Evolutionary conservation across 2,888 invertebrate species (phyloP), one percentile per base, ranked within the genome.

Genomic region (Oscheius sp.): DNA sequence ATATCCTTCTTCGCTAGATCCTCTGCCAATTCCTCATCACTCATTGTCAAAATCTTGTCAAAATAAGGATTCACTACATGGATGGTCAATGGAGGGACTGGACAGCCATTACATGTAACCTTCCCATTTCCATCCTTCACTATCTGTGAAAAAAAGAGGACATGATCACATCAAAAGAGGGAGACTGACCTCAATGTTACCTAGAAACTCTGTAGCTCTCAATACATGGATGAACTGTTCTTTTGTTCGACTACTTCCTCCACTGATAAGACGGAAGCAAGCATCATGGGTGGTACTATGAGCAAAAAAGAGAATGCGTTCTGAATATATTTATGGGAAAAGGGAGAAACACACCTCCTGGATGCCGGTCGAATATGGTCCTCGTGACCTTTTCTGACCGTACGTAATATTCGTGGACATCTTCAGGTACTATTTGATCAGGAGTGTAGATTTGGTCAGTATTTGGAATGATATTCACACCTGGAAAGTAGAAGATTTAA

Each of bases 181-280:
- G n/a, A n/a, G n/a, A n/a, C n/a, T n/a, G n/a, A 54, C 54, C 54
- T 54, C 54, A 33, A 54, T n/a, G 32, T 54, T 54, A 33, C 54
- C 32, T 33, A 54, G 24, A 17, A 33, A 54, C 22, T 54, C 20
- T 1, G 54, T 54, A 20, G 32, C 17, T 14, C 20, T n/a, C 20
- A 54, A 36, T 17, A 54, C 36, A 20, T 54, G 54, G 17, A 22
- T 24, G 17, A 54, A 54, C 24, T 54, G 33, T 33, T 54, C 54
- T 24, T 32, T 32, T 54, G 54, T 33, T 8, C 54, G 32, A 17
- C 36, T 32, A 3, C 8, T 24, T 32, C 32, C 32, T 2, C 54
- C 54, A 9, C 54, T 54, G 32, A 54, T 28, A 32, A 54, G 54
- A 54, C 54, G 54, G 24, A 14, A 33, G 22, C 54, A 54, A 32